Percentiles rank a stretch among this genome's conserved stretches.
These are phyloP conservation scores for Temnopleurus reevesii DNA, from an alignment of 53 echinoderm and acorn worm species.

Conservation along the genomic window DNA sequence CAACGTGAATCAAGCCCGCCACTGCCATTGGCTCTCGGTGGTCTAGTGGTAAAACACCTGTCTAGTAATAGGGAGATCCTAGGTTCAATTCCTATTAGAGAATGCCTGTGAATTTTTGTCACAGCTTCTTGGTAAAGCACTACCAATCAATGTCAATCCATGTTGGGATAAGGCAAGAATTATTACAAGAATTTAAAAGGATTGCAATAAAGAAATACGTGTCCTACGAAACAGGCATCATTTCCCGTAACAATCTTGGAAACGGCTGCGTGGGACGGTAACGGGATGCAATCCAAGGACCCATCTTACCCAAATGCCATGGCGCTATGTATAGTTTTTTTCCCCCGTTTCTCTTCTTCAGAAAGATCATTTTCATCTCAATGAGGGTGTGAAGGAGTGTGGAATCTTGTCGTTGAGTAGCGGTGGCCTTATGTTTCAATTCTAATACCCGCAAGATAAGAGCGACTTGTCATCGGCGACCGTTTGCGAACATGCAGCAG, in stretches of 20 bases:
- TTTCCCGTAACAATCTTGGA: neutral
- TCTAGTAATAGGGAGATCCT: no score
- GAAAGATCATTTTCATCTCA: constrained; percentile 16
- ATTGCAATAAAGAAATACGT: no score
- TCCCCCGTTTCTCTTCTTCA: neutral
- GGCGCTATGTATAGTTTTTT: constrained; percentile 17
- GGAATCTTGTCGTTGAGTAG: constrained; percentile 5
- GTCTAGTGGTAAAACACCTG: no score
- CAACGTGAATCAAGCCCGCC: no score
- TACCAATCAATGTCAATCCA: no score
- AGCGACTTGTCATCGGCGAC: neutral
- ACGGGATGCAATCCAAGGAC: neutral
- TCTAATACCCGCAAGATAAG: constrained; percentile 5
- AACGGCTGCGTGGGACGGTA: neutral
- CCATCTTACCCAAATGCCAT: neutral
- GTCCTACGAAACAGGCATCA: no score
- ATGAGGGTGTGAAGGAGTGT: neutral
- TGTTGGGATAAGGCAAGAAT: neutral
- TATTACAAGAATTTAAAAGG: neutral
- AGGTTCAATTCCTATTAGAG: no score
- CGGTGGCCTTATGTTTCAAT: neutral
- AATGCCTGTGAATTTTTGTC: no score
- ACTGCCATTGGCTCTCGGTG: no score
- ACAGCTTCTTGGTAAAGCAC: no score
- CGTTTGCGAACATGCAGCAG: constrained; percentile 1